Evolutionary conservation across 2,797 vertebrate species (phyloP), one percentile per base, ranked within the genome.

Genomic region (Crocidura indochinensis): DNA sequence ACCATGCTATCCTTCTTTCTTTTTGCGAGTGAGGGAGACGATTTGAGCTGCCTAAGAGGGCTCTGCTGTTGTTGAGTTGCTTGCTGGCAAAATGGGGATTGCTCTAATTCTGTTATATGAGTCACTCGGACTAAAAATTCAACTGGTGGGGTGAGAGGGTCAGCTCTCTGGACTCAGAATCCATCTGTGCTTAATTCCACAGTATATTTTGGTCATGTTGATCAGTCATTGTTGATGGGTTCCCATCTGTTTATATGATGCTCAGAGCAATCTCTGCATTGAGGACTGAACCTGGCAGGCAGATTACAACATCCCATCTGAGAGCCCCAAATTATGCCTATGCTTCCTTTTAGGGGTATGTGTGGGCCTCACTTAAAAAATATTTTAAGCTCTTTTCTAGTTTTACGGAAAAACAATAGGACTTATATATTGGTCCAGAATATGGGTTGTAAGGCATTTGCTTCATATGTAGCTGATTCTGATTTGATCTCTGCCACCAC

Each of bases 211-310:
- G 20, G 29, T 80, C 38, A 8, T 22, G 38, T n/a, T 62, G 47
- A 64, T 67, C n/a, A 9, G n/a, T 85, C 68, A 53, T 46, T 75
- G 20, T 88, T 29, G 67, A 84, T 22, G 9, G 84, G 87, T 89
- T 92, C 76, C 22, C 5, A 24, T 87, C 22, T 69, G 56, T 84
- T 91, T 81, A 26, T 6, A 15, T 44, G 75, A 69, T 49, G 15
- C 60, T 65, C 82, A 53, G 56, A 80, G 8, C 49, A 84, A 71
- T 86, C n/a, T 24, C 53, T 49, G 65, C 26, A 8, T 19, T 79
- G 67, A 83, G 29, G 26, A 20, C 26, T 46, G 65, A 77, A 27
- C 27, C 1, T 4, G 2, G 38, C n/a, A 65, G 83, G 8, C 38
- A 44, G 27, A 53, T 9, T 46, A 0, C 1, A 1, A 4, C 8